Base-by-base conservation (phyloP, 2,113 vertebrate species). In the Vimba vimba region DNA sequence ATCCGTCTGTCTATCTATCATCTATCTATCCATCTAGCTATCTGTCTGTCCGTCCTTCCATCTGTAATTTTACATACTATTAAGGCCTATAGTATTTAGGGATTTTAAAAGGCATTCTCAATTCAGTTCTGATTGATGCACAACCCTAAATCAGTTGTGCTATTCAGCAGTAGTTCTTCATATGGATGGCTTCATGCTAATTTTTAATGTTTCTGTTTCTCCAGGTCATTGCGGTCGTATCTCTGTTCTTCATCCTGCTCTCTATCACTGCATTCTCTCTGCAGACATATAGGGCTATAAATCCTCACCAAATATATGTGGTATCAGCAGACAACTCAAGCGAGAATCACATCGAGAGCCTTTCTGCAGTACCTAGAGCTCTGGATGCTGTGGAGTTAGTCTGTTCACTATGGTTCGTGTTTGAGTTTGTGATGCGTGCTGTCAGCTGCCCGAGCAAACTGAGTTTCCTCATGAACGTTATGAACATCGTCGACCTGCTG, bases 231-330 rank as follows among this genome's bases (percentile, higher is more conserved):
- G 78, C 78, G 5, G 4, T 80, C 0, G 2, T 27, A 27, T 80
- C 78, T 25, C 59, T 64, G 13, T 9, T 64, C 59, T 64, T 80
- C 78, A 64, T 80, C 59, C 59, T 80, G n/a, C 78, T 80, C 36
- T 80, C 78, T 0, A 27, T 80, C n/a, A 45, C 36, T 3, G 78
- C 23, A 25, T 80, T 80, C 13, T 43, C 36, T 27, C 36, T 80
- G 33, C 21, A 62, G 23, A 45, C 13, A 57, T 8, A 57, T 57
- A 0, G 0, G 19, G 19, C 6, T 21, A 57, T 8, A 23, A 57
- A 23, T 8, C 19, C 55, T 21, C 55, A 3, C 2, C 19, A 57
- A 21, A 23, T 57, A 6, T 57, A 8, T 57, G 19, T 3, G 55
- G 55, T 57, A 23, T 43, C 19, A 9, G 19, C 3, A 39, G 3